These are phyloP conservation scores for Cossypha dichroa DNA, from an alignment of 2,797 vertebrate genomes.

Conservation along the genomic window DNA sequence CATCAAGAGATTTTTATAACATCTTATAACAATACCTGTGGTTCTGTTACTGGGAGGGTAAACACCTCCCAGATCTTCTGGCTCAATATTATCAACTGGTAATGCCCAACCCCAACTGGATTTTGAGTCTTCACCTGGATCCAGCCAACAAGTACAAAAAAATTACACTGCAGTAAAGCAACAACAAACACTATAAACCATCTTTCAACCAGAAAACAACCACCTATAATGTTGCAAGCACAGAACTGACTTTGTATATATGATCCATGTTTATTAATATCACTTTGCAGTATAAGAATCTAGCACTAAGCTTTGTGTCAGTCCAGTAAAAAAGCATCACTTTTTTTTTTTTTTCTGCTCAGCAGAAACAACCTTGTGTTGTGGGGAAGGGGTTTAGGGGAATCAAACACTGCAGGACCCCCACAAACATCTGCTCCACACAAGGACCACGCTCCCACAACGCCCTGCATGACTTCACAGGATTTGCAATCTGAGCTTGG, in stretches of 20 bases:
- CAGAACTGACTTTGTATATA: rapidly evolving
- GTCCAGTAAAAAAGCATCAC: not conserved
- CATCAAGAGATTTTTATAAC: not conserved
- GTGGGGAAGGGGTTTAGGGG: not conserved
- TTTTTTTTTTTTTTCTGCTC: not conserved
- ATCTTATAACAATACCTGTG: not conserved
- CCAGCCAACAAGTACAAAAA: not conserved
- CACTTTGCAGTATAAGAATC: not conserved
- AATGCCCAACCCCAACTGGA: rapidly evolving
- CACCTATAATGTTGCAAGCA: not conserved
- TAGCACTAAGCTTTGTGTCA: not conserved
- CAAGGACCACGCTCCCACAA: not conserved
- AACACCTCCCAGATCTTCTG: not conserved
- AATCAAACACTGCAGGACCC: not conserved
- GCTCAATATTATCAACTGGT: not conserved
- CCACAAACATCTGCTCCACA: not conserved
- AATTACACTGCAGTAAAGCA: not conserved
- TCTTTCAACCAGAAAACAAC: not conserved
- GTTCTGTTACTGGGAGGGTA: not conserved
- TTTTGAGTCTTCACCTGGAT: not conserved
- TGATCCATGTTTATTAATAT: rapidly evolving
- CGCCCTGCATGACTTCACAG: rapidly evolving
- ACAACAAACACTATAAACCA: not conserved
- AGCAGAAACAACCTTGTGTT: not conserved
- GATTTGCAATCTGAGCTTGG: not conserved